phyloP scores from a whole-genome alignment of 2,113 vertebrate genomes.

The Amazona vittata region DNA sequence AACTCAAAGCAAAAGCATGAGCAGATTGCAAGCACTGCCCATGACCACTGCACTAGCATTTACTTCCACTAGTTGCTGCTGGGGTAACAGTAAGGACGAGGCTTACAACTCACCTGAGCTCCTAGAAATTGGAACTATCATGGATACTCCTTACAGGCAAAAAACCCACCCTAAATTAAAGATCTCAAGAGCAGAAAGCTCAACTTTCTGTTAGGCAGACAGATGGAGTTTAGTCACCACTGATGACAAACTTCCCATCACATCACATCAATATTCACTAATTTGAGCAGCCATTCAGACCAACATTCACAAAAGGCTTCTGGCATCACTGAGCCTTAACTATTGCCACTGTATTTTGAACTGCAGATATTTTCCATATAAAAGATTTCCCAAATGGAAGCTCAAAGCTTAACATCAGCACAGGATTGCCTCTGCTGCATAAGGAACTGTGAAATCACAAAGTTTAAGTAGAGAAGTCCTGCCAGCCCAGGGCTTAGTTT shows the following conservation, averaged over 20 bases:
- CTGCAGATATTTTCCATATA: not conserved
- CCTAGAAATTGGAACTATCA: not conserved
- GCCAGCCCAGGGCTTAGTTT: not conserved
- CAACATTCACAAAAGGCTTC: not conserved
- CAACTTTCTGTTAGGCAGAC: not conserved
- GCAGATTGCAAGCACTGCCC: not conserved
- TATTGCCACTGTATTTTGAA: not conserved
- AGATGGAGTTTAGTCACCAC: not conserved
- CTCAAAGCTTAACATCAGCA: not conserved
- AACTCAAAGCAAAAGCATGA: not conserved
- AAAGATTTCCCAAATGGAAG: not conserved
- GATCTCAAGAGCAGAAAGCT: not conserved
- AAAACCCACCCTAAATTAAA: rapidly evolving
- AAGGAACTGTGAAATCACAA: not conserved
- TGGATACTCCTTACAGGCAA: not conserved
- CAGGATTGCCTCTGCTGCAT: not conserved
- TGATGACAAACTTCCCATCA: not conserved
- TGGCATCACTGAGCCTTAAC: not conserved
- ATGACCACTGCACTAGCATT: not conserved
- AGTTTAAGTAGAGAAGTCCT: not conserved
- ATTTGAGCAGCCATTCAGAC: not conserved
- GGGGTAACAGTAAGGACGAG: not conserved
- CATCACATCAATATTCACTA: not conserved
- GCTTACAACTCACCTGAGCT: not conserved
- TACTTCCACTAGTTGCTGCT: not conserved